Base-by-base conservation (phyloP, 2,797 vertebrate species). In the Poliocrania exsul region DNA sequence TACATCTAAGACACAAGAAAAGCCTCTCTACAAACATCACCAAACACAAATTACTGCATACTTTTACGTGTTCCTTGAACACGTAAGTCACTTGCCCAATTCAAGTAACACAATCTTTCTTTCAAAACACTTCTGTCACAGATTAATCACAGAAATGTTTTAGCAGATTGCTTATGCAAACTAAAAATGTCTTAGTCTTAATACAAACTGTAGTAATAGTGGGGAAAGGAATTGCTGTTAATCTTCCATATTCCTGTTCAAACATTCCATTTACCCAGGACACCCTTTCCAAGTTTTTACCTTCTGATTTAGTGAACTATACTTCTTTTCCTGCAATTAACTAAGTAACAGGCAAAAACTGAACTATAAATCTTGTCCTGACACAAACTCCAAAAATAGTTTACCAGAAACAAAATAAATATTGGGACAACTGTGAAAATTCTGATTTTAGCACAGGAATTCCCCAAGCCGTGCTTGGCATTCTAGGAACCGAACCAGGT, bases 381-480 rank as follows among this genome's bases (percentile, higher is more conserved):
- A 40, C 26, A 53, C 24, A 29, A 35, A 10, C 3, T 3, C n/a
- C 14, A 0, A 10, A 57, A 56, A 9, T 0, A 60, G 16, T 11
- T n/a, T 46, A 40, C 24, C 38, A 28, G 23, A 23, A n/a, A 23
- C 13, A 54, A 81, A 74, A 73, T 4, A 38, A 79, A 28, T 9
- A 44, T 2, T 18, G 33, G n/a, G 8, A 51, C 46, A 91, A 42
- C 18, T 42, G 26, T 1, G 0, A 33, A 57, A 81, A 73, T 16
- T 10, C 5, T n/a, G 23, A 26, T 16, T 69, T 64, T 38, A 82
- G 42, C 50, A 11, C 8, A 35, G 37, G 17, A 83, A 47, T 16
- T 61, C 14, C 28, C 40, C 1, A 0, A 74, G 33, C 8, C 26
- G 26, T 46, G 23, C 13, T 38, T 40, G 21, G 24, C 28, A 31